Base-by-base conservation (phyloP, 2,888 invertebrate species). In the Bombylius discolor region DNA sequence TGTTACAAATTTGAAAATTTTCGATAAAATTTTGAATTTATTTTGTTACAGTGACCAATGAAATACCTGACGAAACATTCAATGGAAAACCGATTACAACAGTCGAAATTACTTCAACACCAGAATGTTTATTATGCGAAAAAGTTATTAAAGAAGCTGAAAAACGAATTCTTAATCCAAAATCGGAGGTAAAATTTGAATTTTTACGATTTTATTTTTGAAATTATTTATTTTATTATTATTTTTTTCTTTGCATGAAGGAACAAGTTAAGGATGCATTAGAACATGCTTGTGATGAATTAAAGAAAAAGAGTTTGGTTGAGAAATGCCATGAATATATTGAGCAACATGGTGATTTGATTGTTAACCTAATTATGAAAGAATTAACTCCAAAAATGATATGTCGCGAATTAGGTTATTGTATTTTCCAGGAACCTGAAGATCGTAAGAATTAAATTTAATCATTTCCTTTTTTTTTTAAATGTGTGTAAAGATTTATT, bases 301-400 rank as follows among this genome's bases (percentile, higher is more conserved):
- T 73, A 5, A 63, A 58, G 8, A 69, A 67, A 58, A 66, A 71
- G 12, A 58, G 32, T 6, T 11, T 42, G 4, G 11, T 42, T 42
- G 11, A 68, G 0, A 79, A 87, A 59, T 93, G 92, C 70, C 79
- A 83, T 62, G 68, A 77, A 53, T 86, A 90, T 68, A 80, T 91
- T 14, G 78, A 82, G 52, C 77, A 84, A 67, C 86, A 89, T 70
- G 84, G 83, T 0, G 85, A 89, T 65, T 66, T 80, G 55, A 78
- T 92, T 47, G 84, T 90, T 64, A 78, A 81, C 14, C 72, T 90
- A 54, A 70, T 93, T 52, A 75, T 83, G 0, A 78, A 82, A 61
- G 81, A 85, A 64, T 68, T 88, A 61, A 77, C 80, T 53, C 89
- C 92, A 0, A 75, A 77, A 48, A 75, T 84, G 68, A 80, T 91